phyloP scores from a whole-genome alignment of 2,888 invertebrate species.

The Dasypogon diadema region DNA sequence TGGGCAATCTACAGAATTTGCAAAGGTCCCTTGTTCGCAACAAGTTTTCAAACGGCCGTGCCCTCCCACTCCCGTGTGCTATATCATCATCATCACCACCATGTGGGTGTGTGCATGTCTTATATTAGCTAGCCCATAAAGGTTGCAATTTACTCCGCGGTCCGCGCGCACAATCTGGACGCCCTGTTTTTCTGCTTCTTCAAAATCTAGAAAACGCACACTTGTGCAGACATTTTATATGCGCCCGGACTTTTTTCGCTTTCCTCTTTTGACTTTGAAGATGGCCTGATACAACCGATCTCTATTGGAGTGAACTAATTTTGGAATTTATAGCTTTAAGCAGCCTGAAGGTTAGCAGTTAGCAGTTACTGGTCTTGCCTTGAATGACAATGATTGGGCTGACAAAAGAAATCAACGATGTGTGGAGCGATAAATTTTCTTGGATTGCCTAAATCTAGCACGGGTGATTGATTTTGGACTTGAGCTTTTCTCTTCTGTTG shows the following conservation, averaged over 20 bases:
- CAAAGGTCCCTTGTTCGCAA: constrained; percentile 38
- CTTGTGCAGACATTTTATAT: neutral
- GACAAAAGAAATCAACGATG: constrained; percentile 37
- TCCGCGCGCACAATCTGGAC: constrained; percentile 1
- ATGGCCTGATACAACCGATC: constrained; percentile 12
- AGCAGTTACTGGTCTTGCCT: constrained; percentile 35
- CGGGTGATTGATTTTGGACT: constrained; percentile 29
- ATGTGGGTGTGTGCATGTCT: constrained; percentile 22
- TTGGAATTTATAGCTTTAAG: constrained; percentile 12
- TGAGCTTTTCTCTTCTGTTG: neutral
- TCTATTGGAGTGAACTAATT: constrained; percentile 40
- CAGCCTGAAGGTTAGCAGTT: constrained; percentile 18
- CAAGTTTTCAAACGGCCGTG: constrained; percentile 22
- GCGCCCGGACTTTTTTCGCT: constrained; percentile 17
- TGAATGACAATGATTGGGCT: constrained; percentile 40
- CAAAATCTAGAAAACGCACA: constrained; percentile 2
- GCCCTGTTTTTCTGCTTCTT: neutral
- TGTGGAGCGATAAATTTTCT: constrained; percentile 35
- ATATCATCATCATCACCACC: neutral
- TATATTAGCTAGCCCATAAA: constrained; percentile 14
- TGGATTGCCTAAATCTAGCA: constrained; percentile 21
- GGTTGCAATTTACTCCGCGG: neutral
- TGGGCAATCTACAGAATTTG: constrained; percentile 22
- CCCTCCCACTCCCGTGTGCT: constrained; percentile 20
- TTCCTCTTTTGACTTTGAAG: constrained; percentile 41